A percentile compares a stretch with the other conserved stretches of the same genome.
Conservation (phyloP, 2,888 invertebrate species). For the Drosophila phalerata region DNA sequence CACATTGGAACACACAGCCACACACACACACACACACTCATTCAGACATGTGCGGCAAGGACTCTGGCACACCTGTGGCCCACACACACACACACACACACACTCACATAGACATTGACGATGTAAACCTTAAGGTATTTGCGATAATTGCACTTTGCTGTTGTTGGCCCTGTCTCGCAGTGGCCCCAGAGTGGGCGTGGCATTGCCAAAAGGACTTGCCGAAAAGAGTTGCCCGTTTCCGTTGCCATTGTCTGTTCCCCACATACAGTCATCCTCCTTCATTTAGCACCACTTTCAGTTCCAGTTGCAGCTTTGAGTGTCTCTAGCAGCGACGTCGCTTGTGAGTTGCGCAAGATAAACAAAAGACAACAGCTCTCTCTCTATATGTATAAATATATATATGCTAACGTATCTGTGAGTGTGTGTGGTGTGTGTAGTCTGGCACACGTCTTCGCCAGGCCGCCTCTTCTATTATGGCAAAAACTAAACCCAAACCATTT, state of each 20-base stretch:
- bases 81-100: slow-evolving; percentile 23
- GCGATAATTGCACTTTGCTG: slow-evolving; percentile 83
- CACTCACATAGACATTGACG: slow-evolving; percentile 54
- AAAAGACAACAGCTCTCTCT: slow-evolving; percentile 65
- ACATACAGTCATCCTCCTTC: too few relatives aligned
- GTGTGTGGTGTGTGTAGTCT: slow-evolving; percentile 40
- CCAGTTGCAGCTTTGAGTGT: slow-evolving; percentile 41
- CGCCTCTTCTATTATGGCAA: slow-evolving; percentile 11
- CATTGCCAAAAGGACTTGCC: slow-evolving; percentile 45
- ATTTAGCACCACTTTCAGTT: slow-evolving; percentile 17
- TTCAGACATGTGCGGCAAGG: slow-evolving; percentile 22
- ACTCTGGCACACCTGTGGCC: slow-evolving; percentile 66
- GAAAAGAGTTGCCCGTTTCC: slow-evolving; percentile 62
- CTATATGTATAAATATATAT: slow-evolving; percentile 5
- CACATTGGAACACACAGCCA: slow-evolving; percentile 31
- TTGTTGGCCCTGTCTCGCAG: slow-evolving; percentile 49
- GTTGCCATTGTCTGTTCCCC: slow-evolving; percentile 3
- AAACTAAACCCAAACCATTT: slow-evolving; percentile 41
- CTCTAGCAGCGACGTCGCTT: slow-evolving; percentile 60
- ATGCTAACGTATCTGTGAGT: not conserved
- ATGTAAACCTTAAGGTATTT: slow-evolving; percentile 83
- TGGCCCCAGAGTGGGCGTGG: slow-evolving; percentile 38
- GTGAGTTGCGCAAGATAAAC: slow-evolving; percentile 71
- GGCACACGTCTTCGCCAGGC: slow-evolving; percentile 65
- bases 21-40: slow-evolving; percentile 16